These are phyloP conservation scores for Gallinago media DNA, from an alignment of 2,113 vertebrate genomes.

Conservation along the genomic window DNA sequence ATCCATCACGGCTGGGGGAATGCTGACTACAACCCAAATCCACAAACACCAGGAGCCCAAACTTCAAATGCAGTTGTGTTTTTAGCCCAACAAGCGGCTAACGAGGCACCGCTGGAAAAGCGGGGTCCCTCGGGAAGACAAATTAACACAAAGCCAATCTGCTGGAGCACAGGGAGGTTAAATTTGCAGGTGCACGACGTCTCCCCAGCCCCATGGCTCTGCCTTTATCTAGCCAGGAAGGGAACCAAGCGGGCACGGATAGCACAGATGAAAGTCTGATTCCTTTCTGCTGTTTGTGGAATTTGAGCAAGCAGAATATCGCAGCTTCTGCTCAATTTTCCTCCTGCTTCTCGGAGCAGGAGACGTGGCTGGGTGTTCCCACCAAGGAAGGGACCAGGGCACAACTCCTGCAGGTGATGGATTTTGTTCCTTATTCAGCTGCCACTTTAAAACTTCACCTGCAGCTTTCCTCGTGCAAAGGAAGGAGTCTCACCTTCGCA, in stretches of 20 bases:
- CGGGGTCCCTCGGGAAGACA: not conserved
- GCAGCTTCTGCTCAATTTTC: not conserved
- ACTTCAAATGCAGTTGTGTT: not conserved
- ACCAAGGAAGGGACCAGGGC: not conserved
- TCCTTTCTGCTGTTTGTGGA: not conserved
- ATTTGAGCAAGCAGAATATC: not conserved
- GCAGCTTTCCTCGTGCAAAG: not conserved
- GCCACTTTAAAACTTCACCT: accelerated
- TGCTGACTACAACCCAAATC: not conserved
- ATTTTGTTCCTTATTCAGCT: not conserved
- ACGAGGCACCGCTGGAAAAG: accelerated
- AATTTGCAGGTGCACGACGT: accelerated
- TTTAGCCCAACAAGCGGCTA: not conserved
- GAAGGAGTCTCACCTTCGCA: not conserved
- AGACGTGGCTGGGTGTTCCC: not conserved
- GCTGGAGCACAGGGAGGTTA: not conserved
- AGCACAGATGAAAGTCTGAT: accelerated
- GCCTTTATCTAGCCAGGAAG: not conserved
- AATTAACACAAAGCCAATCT: accelerated
- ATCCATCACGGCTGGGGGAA: accelerated
- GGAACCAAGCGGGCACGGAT: not conserved
- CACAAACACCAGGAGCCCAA: not conserved
- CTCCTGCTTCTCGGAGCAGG: not conserved
- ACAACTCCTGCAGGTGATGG: not conserved
- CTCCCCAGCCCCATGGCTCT: not conserved